Percentiles rank a stretch among this genome's conserved stretches.
Evolutionary conservation across 2,113 vertebrate genomes (phyloP).

Genomic region (Chaetorhynchus papuensis): DNA sequence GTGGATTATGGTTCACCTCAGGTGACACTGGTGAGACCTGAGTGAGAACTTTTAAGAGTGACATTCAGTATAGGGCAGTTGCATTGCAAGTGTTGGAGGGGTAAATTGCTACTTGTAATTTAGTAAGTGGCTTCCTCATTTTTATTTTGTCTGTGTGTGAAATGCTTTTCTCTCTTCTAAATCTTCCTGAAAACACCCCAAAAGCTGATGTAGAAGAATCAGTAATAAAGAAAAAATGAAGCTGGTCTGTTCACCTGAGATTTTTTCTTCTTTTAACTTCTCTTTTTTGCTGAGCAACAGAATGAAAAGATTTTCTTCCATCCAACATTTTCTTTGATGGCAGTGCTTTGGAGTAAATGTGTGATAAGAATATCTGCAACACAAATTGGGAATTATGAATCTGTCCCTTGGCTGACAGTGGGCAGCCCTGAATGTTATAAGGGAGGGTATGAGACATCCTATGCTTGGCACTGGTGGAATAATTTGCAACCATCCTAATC

Average conservation of each 20-base stretch:
- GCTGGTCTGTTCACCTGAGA: background rate
- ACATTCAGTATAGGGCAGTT: background rate
- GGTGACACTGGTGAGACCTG: background rate
- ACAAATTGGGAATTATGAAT: background rate
- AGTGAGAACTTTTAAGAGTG: background rate
- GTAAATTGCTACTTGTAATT: background rate
- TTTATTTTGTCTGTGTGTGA: background rate
- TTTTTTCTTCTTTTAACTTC: background rate
- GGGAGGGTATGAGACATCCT: background rate
- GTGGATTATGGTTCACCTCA: background rate
- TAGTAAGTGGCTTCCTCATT: background rate
- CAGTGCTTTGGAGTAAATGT: background rate
- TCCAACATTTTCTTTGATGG: background rate
- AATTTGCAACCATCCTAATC: background rate
- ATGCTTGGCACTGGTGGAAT: background rate
- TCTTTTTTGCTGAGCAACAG: background rate
- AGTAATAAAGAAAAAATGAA: background rate
- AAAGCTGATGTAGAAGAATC: background rate
- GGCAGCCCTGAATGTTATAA: background rate
- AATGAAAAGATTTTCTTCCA: background rate
- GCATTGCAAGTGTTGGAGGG: background rate
- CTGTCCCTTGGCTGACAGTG: background rate
- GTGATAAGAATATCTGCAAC: constrained; percentile 29
- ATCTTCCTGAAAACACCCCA: background rate
- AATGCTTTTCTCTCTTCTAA: background rate